phyloP scores from a whole-genome alignment of 1,140 invertebrate genomes.

The Batillaria attramentaria region DNA sequence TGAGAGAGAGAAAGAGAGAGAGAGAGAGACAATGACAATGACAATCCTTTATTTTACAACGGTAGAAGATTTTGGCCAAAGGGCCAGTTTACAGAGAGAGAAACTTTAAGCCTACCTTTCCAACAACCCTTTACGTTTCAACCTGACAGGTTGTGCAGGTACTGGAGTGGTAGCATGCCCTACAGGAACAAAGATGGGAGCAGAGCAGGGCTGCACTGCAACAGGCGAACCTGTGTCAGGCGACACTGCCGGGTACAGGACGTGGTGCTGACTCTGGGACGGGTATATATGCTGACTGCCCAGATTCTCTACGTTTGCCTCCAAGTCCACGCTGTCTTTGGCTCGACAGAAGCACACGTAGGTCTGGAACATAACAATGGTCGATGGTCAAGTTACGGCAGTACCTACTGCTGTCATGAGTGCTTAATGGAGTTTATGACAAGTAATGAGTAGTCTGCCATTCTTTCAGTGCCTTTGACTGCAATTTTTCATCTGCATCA shows the following conservation, averaged over 20 bases:
- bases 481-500: too few relatives aligned
- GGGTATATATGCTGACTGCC: not conserved
- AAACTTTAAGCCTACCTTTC: slow-evolving; percentile 65
- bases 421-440: too few relatives aligned
- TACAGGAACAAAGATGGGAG: slow-evolving; percentile 52
- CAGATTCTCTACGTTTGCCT: not conserved
- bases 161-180: slow-evolving; percentile 55
- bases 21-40: too few relatives aligned
- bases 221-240: slow-evolving; percentile 57
- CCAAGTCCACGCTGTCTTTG: not conserved
- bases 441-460: too few relatives aligned
- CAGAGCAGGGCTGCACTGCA: slow-evolving; percentile 65
- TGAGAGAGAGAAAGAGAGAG: too few relatives aligned
- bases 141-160: slow-evolving; percentile 74
- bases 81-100: too few relatives aligned
- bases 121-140: slow-evolving; percentile 76
- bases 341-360: slow-evolving; percentile 13
- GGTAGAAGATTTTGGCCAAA: too few relatives aligned
- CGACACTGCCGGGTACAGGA: slow-evolving; percentile 21
- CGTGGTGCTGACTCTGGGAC: slow-evolving; percentile 13
- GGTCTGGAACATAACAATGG: not conserved
- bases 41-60: too few relatives aligned
- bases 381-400: not conserved
- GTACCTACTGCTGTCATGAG: too few relatives aligned
- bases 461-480: too few relatives aligned